phyloP scores from a whole-genome alignment of 2,888 invertebrate species.

The Rutpela maculata region DNA sequence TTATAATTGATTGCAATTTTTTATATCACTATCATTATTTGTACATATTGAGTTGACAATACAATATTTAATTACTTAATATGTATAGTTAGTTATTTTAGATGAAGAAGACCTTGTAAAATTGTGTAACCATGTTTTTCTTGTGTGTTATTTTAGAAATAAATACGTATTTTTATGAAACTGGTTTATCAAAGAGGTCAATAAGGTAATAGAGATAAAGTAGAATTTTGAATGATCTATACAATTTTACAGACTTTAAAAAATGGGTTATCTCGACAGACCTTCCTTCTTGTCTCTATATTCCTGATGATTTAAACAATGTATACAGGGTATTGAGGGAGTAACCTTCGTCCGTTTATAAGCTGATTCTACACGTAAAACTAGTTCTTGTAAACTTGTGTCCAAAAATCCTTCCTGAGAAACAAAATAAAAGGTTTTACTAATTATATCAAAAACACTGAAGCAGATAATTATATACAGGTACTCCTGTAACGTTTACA shows the following conservation, averaged over 20 bases:
- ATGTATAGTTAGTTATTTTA: constrained; percentile 16
- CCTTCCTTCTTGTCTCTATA: background rate
- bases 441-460: too few species aligned
- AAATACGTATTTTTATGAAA: constrained; percentile 30
- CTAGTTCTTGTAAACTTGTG: too few species aligned
- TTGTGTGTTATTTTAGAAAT: constrained; percentile 30
- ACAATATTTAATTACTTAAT: constrained; percentile 8
- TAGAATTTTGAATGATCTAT: constrained; percentile 20
- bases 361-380: too few species aligned
- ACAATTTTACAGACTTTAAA: background rate
- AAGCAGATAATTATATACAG: too few species aligned
- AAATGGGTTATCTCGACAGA: constrained; percentile 33
- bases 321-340: background rate
- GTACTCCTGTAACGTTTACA: too few species aligned
- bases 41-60: constrained; percentile 1
- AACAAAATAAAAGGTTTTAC: too few species aligned
- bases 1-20: background rate
- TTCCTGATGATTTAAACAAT: background rate
- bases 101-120: constrained; percentile 26
- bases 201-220: constrained; percentile 31
- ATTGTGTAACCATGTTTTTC: constrained; percentile 35
- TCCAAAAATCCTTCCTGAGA: too few species aligned
- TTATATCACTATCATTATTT: constrained; percentile 1
- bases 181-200: constrained; percentile 35
- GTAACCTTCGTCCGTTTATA: too few species aligned